Evolutionary conservation across 1,140 invertebrate species (phyloP).

Genomic region (Acromyrmex charruanus): DNA sequence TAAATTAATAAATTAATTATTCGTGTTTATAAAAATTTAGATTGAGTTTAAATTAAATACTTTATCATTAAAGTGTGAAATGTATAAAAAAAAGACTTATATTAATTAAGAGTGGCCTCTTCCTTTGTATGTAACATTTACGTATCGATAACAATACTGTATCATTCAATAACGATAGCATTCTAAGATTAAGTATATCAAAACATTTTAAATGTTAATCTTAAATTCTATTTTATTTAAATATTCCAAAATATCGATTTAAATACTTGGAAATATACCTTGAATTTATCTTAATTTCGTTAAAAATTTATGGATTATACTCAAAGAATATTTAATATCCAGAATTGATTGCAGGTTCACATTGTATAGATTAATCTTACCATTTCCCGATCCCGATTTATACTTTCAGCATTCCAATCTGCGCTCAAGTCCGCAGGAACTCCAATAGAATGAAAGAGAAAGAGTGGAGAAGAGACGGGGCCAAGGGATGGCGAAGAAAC

Average conservation of each 20-base stretch:
- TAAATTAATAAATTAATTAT: too few relatives aligned
- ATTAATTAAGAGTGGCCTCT: too few relatives aligned
- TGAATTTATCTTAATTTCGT: background rate
- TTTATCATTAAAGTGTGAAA: too few relatives aligned
- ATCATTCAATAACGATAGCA: too few relatives aligned
- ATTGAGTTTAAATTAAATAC: too few relatives aligned
- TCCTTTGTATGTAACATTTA: too few relatives aligned
- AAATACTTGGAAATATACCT: background rate
- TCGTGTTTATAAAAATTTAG: too few relatives aligned
- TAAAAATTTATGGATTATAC: background rate
- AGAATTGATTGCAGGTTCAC: background rate
- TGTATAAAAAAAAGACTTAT: too few relatives aligned
- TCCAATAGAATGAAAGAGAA: slow-evolving; percentile 26
- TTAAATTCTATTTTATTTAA: background rate
- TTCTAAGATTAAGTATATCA: background rate
- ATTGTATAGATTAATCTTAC: slow-evolving; percentile 24
- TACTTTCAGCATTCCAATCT: slow-evolving; percentile 33
- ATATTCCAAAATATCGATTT: background rate
- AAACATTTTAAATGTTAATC: background rate
- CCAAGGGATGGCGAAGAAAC: background rate
- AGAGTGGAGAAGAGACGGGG: background rate
- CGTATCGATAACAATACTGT: too few relatives aligned
- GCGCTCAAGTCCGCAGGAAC: background rate
- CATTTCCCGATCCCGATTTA: slow-evolving; percentile 38
- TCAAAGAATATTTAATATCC: background rate